These are phyloP conservation scores for Apis laboriosa DNA, from an alignment of 1,140 invertebrate genomes.

Conservation along the genomic window DNA sequence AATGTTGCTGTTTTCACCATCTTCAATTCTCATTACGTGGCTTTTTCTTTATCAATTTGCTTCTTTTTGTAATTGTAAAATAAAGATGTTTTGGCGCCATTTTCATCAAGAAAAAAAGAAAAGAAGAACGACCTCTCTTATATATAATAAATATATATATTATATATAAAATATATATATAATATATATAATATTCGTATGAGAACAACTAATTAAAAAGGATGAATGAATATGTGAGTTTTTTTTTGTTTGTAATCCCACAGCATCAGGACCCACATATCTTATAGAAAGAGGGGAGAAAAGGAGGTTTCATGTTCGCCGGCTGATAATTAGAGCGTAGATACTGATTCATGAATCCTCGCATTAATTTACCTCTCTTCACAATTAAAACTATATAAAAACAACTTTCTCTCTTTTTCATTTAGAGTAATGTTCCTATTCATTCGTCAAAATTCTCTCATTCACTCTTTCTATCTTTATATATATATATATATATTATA, in stretches of 20 bases:
- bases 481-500: no score
- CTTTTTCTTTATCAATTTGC: conserved; percentile 61
- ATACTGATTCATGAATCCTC: conserved; percentile 62
- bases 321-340: conserved; percentile 57
- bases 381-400: conserved; percentile 69
- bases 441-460: conserved; percentile 38
- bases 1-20: conserved; percentile 78
- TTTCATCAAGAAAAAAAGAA: conserved; percentile 47
- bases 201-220: conserved; percentile 62
- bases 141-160: conserved; percentile 48
- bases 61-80: conserved; percentile 62
- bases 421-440: conserved; percentile 48
- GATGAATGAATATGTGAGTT: conserved; percentile 60
- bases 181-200: conserved; percentile 59
- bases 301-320: conserved; percentile 52
- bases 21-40: conserved; percentile 69
- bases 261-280: conserved; percentile 45
- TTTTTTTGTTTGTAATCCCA: conserved; percentile 53
- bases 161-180: conserved; percentile 22
- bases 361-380: conserved; percentile 56
- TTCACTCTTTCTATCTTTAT: conserved; percentile 46
- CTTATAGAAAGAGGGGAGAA: conserved; percentile 33
- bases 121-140: conserved; percentile 50
- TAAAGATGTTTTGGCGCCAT: conserved; percentile 60
- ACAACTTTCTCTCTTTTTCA: conserved; percentile 53